Evolutionary conservation across 2,797 vertebrate genomes (phyloP), one percentile per base, ranked within the genome.

Genomic region (Smutsia temminckii): DNA sequence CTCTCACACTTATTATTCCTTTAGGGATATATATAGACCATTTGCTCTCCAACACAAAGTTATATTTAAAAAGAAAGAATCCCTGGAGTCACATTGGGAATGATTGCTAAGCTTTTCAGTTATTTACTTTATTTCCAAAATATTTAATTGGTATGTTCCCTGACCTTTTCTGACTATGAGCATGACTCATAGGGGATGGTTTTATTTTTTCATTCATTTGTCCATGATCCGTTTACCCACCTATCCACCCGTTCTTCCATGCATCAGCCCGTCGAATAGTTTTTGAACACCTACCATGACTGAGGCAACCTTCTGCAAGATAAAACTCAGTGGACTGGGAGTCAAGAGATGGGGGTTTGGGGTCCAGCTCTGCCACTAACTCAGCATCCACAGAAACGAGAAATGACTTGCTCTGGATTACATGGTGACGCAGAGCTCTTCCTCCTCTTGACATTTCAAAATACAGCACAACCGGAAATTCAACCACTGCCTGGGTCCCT

Each of bases 61-160:
- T 75, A 88, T 34, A 55, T 46, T 57, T 53, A 85, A 83, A 53
- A 72, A 75, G 57, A 74, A 81, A 88, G 94, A 93, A 69, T 53
- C 59, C 10, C 68, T 72, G 29, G 64, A 74, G n/a, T 77, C 53
- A 20, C 8, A 53, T 29, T 75, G 71, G 74, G 34, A 79, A 79
- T 40, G 46, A 49, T 66, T 79, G 40, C 69, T 83, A 34, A 53
- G 63, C 55, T 94, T 79, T 66, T 92, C 63, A 37, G 21, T 72
- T 91, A 57, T 59, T 61, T 75, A 11, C 75, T 66, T 80, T 57
- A 72, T 77, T 86, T 93, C 72, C 34, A 6, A 85, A 88, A 10
- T 61, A 59, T 92, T 93, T 78, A 25, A 34, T 25, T 37, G 55
- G 25, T 37, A 3, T 63, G 61, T 92, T 20, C 61, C 57, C 72